These are phyloP conservation scores for Ypsolopha scabrella DNA, from an alignment of 2,888 invertebrate genomes.

Conservation along the genomic window DNA sequence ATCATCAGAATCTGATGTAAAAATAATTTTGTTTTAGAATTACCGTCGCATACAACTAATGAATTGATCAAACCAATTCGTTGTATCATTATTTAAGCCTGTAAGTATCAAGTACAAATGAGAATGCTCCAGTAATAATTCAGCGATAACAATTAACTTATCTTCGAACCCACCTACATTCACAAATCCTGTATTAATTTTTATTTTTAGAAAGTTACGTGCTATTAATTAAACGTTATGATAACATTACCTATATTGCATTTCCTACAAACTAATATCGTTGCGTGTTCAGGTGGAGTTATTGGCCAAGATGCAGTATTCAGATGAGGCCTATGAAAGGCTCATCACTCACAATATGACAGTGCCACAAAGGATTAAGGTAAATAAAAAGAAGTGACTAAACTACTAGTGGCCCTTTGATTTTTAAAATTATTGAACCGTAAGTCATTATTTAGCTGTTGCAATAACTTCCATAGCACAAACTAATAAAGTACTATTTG, in stretches of 20 bases:
- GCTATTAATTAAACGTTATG: background rate
- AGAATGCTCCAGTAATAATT: background rate
- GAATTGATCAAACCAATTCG: background rate
- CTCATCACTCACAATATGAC: constrained; percentile 66
- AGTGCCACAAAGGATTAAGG: constrained; percentile 64
- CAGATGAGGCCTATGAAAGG: constrained; percentile 59
- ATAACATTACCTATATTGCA: background rate
- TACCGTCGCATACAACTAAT: too few relatives aligned
- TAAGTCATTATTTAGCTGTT: too few relatives aligned
- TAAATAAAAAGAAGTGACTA: too few relatives aligned
- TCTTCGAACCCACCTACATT: too few relatives aligned
- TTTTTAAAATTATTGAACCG: too few relatives aligned
- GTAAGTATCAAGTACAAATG: background rate
- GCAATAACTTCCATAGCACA: too few relatives aligned
- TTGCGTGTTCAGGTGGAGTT: background rate
- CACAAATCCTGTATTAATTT: background rate
- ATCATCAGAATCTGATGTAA: too few relatives aligned
- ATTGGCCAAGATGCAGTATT: constrained; percentile 40
- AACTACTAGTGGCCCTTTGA: too few relatives aligned
- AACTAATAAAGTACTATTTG: too few relatives aligned
- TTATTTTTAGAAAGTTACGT: background rate
- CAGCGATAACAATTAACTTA: too few relatives aligned
- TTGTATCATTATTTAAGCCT: background rate
- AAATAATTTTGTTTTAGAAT: too few relatives aligned
- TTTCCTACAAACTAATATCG: background rate